phyloP scores from a whole-genome alignment of 1,140 invertebrate species.

The Spodoptera frugiperda region DNA sequence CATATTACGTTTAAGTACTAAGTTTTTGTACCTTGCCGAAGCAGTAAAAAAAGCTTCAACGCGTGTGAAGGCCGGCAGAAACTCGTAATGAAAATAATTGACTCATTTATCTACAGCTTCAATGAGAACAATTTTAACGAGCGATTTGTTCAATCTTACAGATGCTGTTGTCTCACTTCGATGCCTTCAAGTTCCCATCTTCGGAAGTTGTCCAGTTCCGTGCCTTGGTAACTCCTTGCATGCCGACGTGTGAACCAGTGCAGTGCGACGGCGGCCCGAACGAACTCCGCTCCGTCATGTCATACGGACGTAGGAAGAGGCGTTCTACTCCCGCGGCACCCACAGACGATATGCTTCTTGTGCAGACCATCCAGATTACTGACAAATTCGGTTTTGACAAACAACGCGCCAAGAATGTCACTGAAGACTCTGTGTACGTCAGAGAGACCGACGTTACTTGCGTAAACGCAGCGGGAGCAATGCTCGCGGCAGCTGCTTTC shows the following conservation, averaged over 20 bases:
- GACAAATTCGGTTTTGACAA: constrained; percentile 96
- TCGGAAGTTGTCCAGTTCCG: constrained; percentile 98
- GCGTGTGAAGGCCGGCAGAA: constrained; percentile 27
- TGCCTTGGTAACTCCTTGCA: constrained; percentile 96
- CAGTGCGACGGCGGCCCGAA: constrained; percentile 94
- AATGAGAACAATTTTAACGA: constrained; percentile 24
- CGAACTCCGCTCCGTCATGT: constrained; percentile 92
- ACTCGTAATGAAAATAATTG: constrained; percentile 35
- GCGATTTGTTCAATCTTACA: constrained; percentile 79
- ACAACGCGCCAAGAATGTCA: constrained; percentile 82
- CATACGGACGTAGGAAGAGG: constrained; percentile 92
- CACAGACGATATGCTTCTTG: constrained; percentile 94
- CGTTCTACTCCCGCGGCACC: constrained; percentile 85
- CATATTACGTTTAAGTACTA: constrained; percentile 7
- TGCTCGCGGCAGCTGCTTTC: constrained; percentile 93
- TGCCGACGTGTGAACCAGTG: constrained; percentile 96
- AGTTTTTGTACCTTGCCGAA: background rate
- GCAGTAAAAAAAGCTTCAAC: constrained; percentile 13
- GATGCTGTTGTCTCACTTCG: constrained; percentile 96
- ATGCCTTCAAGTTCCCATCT: constrained; percentile 98
- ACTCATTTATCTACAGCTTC: constrained; percentile 24
- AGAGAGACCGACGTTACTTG: constrained; percentile 87
- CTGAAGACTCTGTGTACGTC: constrained; percentile 87
- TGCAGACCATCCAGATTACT: constrained; percentile 96
- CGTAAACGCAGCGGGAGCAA: constrained; percentile 92